These are phyloP conservation scores for Dendrocincla fuliginosa DNA, from an alignment of 2,797 vertebrate species.

Conservation along the genomic window DNA sequence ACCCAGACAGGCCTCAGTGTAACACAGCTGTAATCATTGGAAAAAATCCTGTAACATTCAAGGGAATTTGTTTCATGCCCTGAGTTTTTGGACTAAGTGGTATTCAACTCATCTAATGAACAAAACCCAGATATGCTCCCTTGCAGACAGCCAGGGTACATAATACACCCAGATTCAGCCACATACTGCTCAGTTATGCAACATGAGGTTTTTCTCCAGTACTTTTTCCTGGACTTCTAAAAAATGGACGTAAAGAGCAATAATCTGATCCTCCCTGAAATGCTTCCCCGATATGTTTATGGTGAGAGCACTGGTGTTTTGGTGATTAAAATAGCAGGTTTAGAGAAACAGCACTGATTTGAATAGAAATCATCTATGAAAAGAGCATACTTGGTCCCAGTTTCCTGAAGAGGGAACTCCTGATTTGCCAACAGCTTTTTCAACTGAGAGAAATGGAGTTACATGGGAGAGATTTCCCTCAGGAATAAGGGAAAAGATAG, in stretches of 20 bases:
- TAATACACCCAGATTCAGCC: background rate
- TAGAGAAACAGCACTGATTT: background rate
- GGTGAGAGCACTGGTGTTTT: background rate
- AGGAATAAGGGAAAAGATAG: background rate
- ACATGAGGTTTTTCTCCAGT: too few species aligned
- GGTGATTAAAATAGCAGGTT: background rate
- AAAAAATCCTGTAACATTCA: background rate
- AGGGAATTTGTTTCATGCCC: background rate
- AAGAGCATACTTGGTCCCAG: background rate
- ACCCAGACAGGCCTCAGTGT: background rate
- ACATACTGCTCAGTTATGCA: background rate
- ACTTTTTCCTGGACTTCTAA: background rate
- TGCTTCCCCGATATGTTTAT: background rate
- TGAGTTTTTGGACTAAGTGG: background rate
- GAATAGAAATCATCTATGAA: background rate
- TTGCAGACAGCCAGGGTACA: background rate
- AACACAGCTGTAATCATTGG: background rate
- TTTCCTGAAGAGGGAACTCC: background rate
- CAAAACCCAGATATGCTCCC: background rate
- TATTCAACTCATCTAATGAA: background rate
- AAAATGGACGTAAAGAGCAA: background rate
- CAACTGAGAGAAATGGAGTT: background rate
- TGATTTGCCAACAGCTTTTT: background rate
- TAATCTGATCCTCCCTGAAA: background rate
- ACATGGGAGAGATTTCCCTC: background rate